These are phyloP conservation scores for Brachystomella parvula DNA, from an alignment of 1,140 invertebrate species.

Conservation along the genomic window DNA sequence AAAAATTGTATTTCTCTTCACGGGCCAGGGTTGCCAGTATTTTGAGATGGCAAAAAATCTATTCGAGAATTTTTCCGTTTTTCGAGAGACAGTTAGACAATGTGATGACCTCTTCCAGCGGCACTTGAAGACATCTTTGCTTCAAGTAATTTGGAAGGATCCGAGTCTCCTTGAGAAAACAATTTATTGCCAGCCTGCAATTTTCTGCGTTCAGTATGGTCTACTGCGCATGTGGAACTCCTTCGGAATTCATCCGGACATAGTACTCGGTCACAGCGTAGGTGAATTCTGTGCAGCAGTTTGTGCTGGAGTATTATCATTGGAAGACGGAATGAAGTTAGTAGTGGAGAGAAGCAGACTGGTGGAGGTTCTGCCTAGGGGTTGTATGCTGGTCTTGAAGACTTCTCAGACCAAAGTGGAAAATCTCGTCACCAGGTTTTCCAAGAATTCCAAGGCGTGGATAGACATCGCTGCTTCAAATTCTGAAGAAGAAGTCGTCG, in stretches of 20 bases:
- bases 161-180: not conserved
- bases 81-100: not conserved
- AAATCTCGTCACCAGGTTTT: not conserved
- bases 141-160: not conserved
- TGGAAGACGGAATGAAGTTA: not conserved
- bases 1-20: slow-evolving; percentile 18
- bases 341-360: not conserved
- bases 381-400: slow-evolving; percentile 21
- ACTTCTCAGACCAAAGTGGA: not conserved
- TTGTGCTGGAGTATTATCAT: not conserved
- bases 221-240: not conserved
- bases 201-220: slow-evolving; percentile 16
- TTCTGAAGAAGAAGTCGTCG: slow-evolving; percentile 10
- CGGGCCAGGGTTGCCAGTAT: slow-evolving; percentile 24
- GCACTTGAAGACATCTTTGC: not conserved
- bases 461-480: slow-evolving; percentile 13
- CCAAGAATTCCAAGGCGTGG: not conserved
- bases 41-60: slow-evolving; percentile 12
- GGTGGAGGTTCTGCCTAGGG: not conserved
- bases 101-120: not conserved
- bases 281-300: slow-evolving; percentile 2
- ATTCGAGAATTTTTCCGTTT: slow-evolving; percentile 7
- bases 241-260: not conserved
- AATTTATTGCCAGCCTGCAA: slow-evolving; percentile 14
- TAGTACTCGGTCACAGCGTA: not conserved